Conservation (phyloP, 2,797 vertebrate genomes). For the Carcharodon carcharias region DNA sequence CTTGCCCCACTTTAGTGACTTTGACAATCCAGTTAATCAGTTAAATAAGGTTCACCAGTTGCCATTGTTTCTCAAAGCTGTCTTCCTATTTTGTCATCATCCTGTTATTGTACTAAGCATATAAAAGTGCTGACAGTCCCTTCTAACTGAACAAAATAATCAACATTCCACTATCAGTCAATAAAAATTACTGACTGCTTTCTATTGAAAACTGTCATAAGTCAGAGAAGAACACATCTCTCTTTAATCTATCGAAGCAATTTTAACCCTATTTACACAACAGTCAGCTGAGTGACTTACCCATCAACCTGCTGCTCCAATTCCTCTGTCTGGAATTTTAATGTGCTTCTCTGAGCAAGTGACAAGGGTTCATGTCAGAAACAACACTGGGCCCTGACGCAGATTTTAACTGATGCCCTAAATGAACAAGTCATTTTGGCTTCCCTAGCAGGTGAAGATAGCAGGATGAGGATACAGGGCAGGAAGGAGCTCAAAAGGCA, state of each 20-base stretch:
- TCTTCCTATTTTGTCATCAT: neutral
- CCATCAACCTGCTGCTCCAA: neutral
- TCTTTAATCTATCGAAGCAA: neutral
- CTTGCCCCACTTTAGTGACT: neutral
- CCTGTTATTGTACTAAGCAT: neutral
- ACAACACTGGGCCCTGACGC: neutral
- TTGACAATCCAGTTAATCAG: neutral
- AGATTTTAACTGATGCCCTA: neutral
- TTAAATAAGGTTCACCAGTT: neutral
- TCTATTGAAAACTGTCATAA: neutral
- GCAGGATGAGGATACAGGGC: neutral
- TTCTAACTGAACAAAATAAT: neutral
- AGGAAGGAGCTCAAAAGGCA: neutral
- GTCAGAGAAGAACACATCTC: neutral
- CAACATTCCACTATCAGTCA: neutral
- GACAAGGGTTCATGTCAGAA: neutral
- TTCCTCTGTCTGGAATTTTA: neutral
- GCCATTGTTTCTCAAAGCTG: neutral
- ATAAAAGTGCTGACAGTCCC: neutral
- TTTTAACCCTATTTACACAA: neutral
- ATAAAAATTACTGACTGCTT: neutral
- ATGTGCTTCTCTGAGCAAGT: neutral
- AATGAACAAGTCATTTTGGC: neutral
- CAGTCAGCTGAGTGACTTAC: neutral
- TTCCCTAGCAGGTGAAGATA: neutral